Evolutionary conservation across 2,888 invertebrate genomes (phyloP).

Genomic region (Hesperia comma): DNA sequence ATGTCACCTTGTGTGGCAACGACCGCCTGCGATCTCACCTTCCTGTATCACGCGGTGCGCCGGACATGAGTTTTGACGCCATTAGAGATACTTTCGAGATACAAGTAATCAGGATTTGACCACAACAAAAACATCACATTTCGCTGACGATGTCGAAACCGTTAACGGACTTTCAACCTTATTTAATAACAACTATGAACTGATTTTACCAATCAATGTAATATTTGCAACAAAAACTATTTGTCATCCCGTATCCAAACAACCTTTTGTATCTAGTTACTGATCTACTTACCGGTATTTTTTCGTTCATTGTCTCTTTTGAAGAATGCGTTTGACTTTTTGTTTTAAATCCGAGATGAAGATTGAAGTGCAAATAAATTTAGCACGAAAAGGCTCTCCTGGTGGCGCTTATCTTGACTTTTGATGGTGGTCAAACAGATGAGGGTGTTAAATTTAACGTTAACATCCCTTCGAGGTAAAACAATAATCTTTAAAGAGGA

Average conservation of each 20-base stretch:
- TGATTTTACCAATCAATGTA: conserved; percentile 30
- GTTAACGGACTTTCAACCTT: conserved; percentile 46
- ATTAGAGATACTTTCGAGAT: conserved; percentile 72
- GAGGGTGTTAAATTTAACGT: conserved; percentile 64
- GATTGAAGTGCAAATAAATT: conserved; percentile 75
- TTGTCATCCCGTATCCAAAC: conserved; percentile 70
- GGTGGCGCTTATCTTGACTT: conserved; percentile 66
- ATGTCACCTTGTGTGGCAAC: conserved; percentile 76
- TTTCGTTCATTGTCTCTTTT: conserved; percentile 72
- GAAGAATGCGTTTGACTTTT: conserved; percentile 69
- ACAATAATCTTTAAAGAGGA: conserved; percentile 8
- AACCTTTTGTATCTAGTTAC: conserved; percentile 69
- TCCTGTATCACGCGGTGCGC: conserved; percentile 78
- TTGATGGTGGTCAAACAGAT: conserved; percentile 59
- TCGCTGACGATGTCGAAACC: conserved; percentile 24
- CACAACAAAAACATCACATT: conserved; percentile 57
- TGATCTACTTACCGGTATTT: conserved; percentile 76
- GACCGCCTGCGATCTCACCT: conserved; percentile 70
- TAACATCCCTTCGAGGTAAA: conserved; percentile 56
- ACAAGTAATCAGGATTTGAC: conserved; percentile 78
- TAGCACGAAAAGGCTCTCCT: conserved; percentile 61
- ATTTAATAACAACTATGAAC: neutral
- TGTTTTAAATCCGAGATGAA: conserved; percentile 63
- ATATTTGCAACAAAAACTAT: conserved; percentile 62
- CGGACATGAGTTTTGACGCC: conserved; percentile 81